A percentile compares a stretch with the other conserved stretches of the same genome.
Evolutionary conservation across 2,888 invertebrate species (phyloP).

Genomic region (Drosophila suboccidentalis): DNA sequence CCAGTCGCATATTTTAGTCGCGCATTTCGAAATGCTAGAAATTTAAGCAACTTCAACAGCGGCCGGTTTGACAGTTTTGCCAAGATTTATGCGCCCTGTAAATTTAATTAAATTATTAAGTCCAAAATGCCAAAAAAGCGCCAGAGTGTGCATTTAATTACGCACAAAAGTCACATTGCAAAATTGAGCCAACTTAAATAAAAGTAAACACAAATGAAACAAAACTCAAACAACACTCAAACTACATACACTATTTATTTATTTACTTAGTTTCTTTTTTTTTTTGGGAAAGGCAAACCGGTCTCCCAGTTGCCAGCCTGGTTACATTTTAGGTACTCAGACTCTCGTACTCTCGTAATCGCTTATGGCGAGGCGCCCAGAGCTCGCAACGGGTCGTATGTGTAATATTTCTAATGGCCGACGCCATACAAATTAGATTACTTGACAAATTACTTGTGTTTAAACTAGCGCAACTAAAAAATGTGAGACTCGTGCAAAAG

Average conservation of each 20-base stretch:
- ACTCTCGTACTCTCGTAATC: conserved; percentile 19
- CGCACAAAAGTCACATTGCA: conserved; percentile 72
- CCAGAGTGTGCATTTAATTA: conserved; percentile 69
- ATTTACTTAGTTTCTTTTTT: neutral
- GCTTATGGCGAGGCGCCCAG: conserved; percentile 5
- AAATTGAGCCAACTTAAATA: conserved; percentile 46
- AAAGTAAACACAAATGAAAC: conserved; percentile 27
- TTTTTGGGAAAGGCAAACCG: conserved; percentile 79
- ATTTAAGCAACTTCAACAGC: conserved; percentile 51
- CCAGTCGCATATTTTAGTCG: conserved; percentile 42
- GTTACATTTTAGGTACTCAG: conserved; percentile 59
- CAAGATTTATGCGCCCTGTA: conserved; percentile 62
- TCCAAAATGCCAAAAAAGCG: conserved; percentile 21
- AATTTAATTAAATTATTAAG: conserved; percentile 76
- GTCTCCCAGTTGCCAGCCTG: conserved; percentile 66
- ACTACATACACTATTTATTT: conserved; percentile 33
- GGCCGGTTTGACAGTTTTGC: conserved; percentile 47
- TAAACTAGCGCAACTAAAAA: conserved; percentile 19
- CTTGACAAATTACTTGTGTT: conserved; percentile 46
- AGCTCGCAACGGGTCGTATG: conserved; percentile 43
- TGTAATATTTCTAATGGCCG: conserved; percentile 58
- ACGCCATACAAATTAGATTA: conserved; percentile 52
- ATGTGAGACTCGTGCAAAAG: conserved; percentile 9
- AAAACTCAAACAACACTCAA: conserved; percentile 25
- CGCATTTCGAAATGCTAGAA: conserved; percentile 72